A percentile compares a stretch with the other conserved stretches of the same genome.
Conservation (phyloP, 2,888 invertebrate species). For the Dendrolimus pini region DNA sequence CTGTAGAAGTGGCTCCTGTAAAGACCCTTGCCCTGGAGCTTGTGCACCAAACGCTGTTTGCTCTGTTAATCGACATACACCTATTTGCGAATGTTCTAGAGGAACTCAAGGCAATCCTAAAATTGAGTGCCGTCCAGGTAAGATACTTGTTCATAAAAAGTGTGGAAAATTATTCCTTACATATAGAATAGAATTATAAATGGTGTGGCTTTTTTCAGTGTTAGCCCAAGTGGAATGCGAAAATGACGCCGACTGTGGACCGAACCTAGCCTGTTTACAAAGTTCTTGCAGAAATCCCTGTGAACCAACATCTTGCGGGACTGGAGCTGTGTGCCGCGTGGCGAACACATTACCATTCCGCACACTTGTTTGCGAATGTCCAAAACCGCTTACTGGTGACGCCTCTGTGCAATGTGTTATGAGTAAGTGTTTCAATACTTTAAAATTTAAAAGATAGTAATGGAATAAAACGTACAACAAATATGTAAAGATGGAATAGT, state of each 20-base stretch:
- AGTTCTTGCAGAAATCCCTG: slow-evolving; percentile 90
- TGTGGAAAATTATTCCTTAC: not conserved
- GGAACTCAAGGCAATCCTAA: slow-evolving; percentile 89
- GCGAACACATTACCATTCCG: slow-evolving; percentile 91
- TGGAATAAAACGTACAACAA: too few species aligned
- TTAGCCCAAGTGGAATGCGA: slow-evolving; percentile 80
- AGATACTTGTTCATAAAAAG: slow-evolving; percentile 2
- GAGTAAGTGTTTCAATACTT: slow-evolving; percentile 74
- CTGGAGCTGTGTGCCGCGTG: slow-evolving; percentile 88
- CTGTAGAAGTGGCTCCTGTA: slow-evolving; percentile 86
- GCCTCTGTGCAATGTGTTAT: slow-evolving; percentile 89
- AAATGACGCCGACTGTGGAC: slow-evolving; percentile 90
- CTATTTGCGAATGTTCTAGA: slow-evolving; percentile 88
- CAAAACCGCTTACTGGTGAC: slow-evolving; percentile 89
- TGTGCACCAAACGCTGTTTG: slow-evolving; percentile 89
- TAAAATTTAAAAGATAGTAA: too few species aligned
- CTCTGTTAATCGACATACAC: slow-evolving; percentile 83
- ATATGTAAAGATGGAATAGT: too few species aligned
- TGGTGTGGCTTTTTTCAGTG: slow-evolving; percentile 36
- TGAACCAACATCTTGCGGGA: slow-evolving; percentile 85
- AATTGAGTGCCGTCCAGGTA: slow-evolving; percentile 79
- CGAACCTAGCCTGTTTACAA: slow-evolving; percentile 88
- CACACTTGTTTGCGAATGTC: slow-evolving; percentile 92
- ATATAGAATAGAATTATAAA: not conserved
- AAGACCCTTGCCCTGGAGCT: slow-evolving; percentile 89